Conservation (phyloP, 2,888 invertebrate species). For the Abrostola tripartita region DNA sequence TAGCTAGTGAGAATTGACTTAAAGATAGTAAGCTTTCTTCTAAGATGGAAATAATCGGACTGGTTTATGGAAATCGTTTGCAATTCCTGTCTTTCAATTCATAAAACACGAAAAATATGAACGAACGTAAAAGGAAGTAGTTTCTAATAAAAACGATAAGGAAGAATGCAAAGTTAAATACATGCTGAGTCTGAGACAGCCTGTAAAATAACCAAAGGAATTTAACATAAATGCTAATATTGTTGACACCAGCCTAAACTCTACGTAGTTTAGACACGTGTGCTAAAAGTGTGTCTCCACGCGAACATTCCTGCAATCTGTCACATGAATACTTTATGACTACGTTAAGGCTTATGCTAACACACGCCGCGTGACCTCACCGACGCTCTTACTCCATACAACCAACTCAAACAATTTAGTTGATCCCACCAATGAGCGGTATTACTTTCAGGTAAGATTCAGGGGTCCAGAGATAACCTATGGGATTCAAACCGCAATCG, state of each 20-base stretch:
- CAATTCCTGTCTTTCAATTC: not conserved
- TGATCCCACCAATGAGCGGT: constrained; percentile 29
- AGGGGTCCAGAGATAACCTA: constrained; percentile 41
- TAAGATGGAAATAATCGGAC: not conserved
- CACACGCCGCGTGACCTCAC: constrained; percentile 8
- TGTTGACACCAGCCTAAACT: constrained; percentile 7
- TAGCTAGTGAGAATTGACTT: not conserved
- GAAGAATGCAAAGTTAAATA: too few species aligned
- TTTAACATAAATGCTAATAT: too few species aligned
- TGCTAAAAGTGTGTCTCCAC: constrained; percentile 34
- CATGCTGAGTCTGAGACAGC: too few species aligned
- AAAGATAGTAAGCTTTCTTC: constrained; percentile 7
- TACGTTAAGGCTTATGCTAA: constrained; percentile 7
- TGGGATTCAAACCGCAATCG: constrained; percentile 51
- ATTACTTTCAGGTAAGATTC: constrained; percentile 45
- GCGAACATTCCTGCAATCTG: constrained; percentile 38
- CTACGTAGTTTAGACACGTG: constrained; percentile 29
- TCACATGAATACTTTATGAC: constrained; percentile 48
- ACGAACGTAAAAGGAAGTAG: not conserved
- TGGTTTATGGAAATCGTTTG: not conserved
- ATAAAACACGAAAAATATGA: not conserved
- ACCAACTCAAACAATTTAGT: constrained; percentile 28
- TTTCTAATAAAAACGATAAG: too few species aligned
- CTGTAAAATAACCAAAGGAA: too few species aligned
- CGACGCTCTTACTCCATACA: constrained; percentile 15